These are phyloP conservation scores for Fabriciana adippe DNA, from an alignment of 2,888 invertebrate genomes.

Conservation along the genomic window DNA sequence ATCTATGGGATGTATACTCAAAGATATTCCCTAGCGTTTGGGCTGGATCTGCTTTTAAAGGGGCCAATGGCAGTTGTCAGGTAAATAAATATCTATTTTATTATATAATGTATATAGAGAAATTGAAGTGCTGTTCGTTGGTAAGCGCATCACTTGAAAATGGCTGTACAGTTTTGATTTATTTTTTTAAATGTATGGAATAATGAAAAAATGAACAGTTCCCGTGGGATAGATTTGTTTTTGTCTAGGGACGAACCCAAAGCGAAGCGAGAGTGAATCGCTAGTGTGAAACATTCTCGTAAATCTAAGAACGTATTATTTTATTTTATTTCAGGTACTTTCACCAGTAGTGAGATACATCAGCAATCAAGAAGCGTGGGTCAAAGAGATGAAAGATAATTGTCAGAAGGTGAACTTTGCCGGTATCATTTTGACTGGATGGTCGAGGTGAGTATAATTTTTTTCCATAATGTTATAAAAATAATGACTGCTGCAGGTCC, in stretches of 20 bases:
- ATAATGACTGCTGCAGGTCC: not conserved
- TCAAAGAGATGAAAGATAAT: constrained; percentile 76
- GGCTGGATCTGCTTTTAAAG: constrained; percentile 93
- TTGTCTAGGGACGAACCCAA: too few species aligned
- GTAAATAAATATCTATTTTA: constrained; percentile 51
- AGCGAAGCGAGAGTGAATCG: too few species aligned
- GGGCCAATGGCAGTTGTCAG: constrained; percentile 90
- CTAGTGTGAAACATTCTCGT: too few species aligned
- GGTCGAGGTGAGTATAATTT: constrained; percentile 83
- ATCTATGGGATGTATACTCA: constrained; percentile 85
- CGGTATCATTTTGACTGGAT: constrained; percentile 87
- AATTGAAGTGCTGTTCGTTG: not conserved
- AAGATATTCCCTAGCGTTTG: constrained; percentile 87
- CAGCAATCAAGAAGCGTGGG: constrained; percentile 90
- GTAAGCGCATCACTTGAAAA: not conserved
- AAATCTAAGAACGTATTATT: too few species aligned
- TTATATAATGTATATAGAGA: not conserved
- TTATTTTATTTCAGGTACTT: constrained; percentile 61
- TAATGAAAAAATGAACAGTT: too few species aligned
- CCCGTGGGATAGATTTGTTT: too few species aligned
- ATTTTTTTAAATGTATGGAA: too few species aligned
- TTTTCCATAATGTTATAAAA: not conserved
- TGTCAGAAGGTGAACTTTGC: constrained; percentile 78
- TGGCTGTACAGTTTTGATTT: too few species aligned
- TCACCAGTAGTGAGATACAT: constrained; percentile 87